These are phyloP conservation scores for Pagrus major DNA, from an alignment of 2,113 vertebrate genomes.

Conservation along the genomic window DNA sequence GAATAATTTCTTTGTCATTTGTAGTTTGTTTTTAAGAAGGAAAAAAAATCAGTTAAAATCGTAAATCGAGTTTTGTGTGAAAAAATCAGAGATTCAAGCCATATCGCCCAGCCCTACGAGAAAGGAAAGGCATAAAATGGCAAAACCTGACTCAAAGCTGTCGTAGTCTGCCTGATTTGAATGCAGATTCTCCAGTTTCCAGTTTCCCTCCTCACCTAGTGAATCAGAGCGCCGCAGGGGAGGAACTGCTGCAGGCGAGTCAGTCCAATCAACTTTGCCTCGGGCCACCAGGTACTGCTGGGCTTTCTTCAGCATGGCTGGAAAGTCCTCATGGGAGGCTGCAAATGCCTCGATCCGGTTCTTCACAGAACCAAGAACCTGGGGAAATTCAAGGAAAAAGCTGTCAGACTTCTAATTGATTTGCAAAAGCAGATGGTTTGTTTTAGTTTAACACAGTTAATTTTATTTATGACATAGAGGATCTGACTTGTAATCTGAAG, in stretches of 20 bases:
- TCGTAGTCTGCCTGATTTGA: too few relatives aligned
- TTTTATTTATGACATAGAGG: not conserved
- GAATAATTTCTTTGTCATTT: too few relatives aligned
- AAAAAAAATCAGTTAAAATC: too few relatives aligned
- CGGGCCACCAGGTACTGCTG: conserved; percentile 94
- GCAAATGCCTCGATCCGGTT: conserved; percentile 96
- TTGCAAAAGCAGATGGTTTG: not conserved
- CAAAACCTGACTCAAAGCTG: too few relatives aligned
- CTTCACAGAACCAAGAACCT: conserved; percentile 97
- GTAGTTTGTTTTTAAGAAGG: too few relatives aligned
- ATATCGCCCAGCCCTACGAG: too few relatives aligned
- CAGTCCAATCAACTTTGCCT: conserved; percentile 91
- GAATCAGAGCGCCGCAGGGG: conserved; percentile 88
- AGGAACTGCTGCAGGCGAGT: conserved; percentile 80
- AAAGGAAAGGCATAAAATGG: too few relatives aligned
- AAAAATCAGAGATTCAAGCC: too few relatives aligned
- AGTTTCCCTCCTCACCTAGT: conserved; percentile 82
- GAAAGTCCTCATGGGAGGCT: conserved; percentile 93
- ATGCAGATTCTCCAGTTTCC: not conserved
- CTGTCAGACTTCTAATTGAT: not conserved
- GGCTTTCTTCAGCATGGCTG: conserved; percentile 91
- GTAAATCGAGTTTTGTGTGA: too few relatives aligned
- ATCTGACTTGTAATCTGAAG: not conserved
- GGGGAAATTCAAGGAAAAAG: not conserved
- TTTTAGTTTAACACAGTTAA: not conserved